These are phyloP conservation scores for Cybosia mesomella DNA, from an alignment of 2,888 invertebrate species.

Conservation along the genomic window DNA sequence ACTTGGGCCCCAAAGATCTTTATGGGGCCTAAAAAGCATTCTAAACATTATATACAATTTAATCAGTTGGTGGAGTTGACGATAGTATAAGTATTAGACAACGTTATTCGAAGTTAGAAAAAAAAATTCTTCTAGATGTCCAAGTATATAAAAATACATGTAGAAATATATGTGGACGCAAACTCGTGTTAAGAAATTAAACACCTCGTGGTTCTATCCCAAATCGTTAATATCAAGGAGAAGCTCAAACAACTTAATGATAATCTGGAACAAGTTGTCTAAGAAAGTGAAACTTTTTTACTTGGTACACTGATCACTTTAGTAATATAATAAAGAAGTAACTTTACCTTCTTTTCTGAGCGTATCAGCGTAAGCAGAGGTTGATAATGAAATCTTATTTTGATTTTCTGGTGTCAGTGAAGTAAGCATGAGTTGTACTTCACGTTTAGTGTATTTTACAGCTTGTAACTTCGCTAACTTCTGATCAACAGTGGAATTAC, in stretches of 20 bases:
- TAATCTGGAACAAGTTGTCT: neutral
- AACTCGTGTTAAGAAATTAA: too few species aligned
- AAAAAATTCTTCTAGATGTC: too few species aligned
- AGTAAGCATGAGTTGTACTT: neutral
- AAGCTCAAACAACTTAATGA: neutral
- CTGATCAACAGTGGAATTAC: neutral
- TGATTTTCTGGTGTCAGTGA: neutral
- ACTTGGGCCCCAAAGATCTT: too few species aligned
- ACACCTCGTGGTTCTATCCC: constrained; percentile 53
- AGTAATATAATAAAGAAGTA: neutral
- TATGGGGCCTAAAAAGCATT: too few species aligned
- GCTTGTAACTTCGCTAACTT: too few species aligned
- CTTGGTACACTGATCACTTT: neutral
- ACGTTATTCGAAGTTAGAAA: too few species aligned
- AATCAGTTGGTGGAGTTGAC: too few species aligned
- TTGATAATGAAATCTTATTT: neutral
- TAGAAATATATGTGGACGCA: too few species aligned
- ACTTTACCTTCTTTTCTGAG: neutral
- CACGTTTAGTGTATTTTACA: neutral
- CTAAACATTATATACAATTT: too few species aligned
- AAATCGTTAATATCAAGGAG: constrained; percentile 34
- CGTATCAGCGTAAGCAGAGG: neutral
- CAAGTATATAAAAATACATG: too few species aligned
- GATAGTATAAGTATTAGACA: too few species aligned
- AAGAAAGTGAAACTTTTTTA: neutral